Conservation (phyloP, 2,113 vertebrate genomes). For the Dasyprocta punctata region DNA sequence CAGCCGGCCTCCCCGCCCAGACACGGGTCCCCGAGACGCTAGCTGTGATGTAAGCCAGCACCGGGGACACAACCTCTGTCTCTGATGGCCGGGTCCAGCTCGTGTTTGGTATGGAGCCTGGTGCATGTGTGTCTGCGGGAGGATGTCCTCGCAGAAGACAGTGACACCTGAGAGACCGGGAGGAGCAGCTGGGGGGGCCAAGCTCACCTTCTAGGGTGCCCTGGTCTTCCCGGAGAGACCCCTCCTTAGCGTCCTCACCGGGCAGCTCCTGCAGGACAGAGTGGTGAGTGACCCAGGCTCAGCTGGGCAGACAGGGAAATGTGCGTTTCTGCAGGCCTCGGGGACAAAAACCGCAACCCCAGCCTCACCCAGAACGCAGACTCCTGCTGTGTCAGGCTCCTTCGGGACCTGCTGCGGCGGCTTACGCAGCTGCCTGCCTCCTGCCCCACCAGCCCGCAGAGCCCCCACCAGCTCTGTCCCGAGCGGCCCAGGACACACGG, state of each 20-base stretch:
- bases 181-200: fast-evolving
- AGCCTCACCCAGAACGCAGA: no score
- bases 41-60: neutral
- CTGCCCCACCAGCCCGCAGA: neutral
- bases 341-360: conserved; percentile 28
- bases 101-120: neutral
- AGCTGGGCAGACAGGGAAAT: conserved; percentile 81
- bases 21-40: neutral
- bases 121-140: neutral
- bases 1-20: neutral
- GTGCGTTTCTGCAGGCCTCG: conserved; percentile 71
- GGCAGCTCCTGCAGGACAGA: conserved; percentile 82
- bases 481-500: neutral
- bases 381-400: no score
- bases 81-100: neutral
- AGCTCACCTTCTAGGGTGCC: conserved; percentile 89
- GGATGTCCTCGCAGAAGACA: neutral
- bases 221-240: conserved; percentile 86
- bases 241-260: conserved; percentile 84
- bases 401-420: neutral
- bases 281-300: conserved; percentile 78
- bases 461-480: no score
- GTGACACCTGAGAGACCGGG: neutral
- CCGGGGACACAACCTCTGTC: neutral
- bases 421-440: neutral